Evolutionary conservation across 2,888 invertebrate species (phyloP).

Genomic region (Protophormia terraenovae): DNA sequence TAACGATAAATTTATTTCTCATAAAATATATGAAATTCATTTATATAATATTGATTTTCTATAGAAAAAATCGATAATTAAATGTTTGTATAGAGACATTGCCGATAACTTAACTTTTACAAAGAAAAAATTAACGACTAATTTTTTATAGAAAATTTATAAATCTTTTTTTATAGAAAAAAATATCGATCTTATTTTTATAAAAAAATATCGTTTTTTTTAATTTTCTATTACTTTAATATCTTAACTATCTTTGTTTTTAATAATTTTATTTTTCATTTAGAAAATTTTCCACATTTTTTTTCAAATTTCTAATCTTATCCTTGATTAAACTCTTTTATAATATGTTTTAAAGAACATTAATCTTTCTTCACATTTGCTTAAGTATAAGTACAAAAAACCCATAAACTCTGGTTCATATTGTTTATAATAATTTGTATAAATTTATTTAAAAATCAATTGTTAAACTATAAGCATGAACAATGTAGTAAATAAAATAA

Average conservation of each 20-base stretch:
- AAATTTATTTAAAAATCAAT: slow-evolving; percentile 31
- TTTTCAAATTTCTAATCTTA: no score
- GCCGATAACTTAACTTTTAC: background rate
- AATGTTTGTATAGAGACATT: background rate
- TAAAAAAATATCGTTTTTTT: no score
- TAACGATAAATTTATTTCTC: no score
- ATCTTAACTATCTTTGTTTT: no score
- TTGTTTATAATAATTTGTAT: slow-evolving; percentile 49
- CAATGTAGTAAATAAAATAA: no score
- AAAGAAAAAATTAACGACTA: background rate
- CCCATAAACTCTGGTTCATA: background rate
- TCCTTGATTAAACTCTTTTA: no score
- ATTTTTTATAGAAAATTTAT: background rate
- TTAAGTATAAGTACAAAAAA: background rate
- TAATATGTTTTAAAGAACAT: background rate
- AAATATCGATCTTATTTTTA: no score
- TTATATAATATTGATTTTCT: background rate
- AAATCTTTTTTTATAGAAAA: no score
- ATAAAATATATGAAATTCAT: no score
- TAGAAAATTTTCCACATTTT: no score
- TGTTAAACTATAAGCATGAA: background rate
- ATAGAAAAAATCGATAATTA: background rate
- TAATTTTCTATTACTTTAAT: no score
- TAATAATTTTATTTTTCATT: no score
- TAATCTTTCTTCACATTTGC: background rate